phyloP scores from a whole-genome alignment of 2,888 invertebrate species.

The Ophonus ardosiacus region DNA sequence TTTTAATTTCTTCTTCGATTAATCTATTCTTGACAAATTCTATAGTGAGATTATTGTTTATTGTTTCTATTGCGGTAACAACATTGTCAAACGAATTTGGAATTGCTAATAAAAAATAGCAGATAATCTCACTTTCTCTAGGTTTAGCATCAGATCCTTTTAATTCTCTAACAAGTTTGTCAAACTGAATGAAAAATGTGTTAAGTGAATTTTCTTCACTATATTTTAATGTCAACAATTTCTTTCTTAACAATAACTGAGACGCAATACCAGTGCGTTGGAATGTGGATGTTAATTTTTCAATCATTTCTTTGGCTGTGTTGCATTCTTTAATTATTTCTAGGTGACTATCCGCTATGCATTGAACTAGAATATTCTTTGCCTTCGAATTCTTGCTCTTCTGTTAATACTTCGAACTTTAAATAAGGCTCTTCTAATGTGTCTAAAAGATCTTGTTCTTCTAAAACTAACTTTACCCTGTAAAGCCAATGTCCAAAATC shows the following conservation, averaged over 20 bases:
- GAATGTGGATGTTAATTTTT: not conserved
- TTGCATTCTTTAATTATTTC: not conserved
- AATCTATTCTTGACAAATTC: not conserved
- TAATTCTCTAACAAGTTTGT: not conserved
- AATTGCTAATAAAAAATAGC: conserved; percentile 69
- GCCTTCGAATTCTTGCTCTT: conserved; percentile 3
- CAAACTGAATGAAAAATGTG: not conserved
- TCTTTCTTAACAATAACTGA: not conserved
- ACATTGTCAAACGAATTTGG: conserved; percentile 69
- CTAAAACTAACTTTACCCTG: not conserved
- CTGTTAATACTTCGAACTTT: not conserved
- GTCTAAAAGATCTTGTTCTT: not conserved
- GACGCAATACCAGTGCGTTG: not conserved
- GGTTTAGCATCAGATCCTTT: not conserved
- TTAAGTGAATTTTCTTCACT: not conserved
- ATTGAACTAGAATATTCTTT: not conserved
- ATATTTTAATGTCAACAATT: conserved; percentile 4
- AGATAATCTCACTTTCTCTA: not conserved
- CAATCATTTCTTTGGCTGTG: not conserved
- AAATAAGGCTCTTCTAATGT: not conserved
- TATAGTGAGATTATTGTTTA: conserved; percentile 45
- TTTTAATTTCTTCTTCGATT: not conserved
- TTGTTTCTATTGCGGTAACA: conserved; percentile 71
- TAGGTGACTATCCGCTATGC: too few relatives aligned
- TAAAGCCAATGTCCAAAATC: not conserved